These are phyloP conservation scores for Acipenser transmontanus DNA, from an alignment of 2,797 vertebrate species.

Conservation along the genomic window DNA sequence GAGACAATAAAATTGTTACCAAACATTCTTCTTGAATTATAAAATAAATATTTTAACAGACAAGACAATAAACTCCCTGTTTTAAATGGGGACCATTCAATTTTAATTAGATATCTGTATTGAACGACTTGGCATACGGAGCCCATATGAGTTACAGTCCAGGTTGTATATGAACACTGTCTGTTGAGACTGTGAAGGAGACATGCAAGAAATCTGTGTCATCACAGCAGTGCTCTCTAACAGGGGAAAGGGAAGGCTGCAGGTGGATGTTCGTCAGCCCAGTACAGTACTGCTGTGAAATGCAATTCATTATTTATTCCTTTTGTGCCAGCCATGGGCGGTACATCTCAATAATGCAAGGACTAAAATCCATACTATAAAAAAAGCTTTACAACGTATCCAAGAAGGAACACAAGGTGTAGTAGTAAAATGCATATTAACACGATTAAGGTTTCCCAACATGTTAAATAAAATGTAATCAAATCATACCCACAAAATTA, in stretches of 20 bases:
- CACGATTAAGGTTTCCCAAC: background rate
- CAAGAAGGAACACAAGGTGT: background rate
- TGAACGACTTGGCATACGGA: too few relatives aligned
- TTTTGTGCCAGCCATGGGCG: constrained; percentile 1
- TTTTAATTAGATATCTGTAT: too few relatives aligned
- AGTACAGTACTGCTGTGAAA: background rate
- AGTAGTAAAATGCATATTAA: background rate
- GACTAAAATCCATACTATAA: constrained; percentile 1
- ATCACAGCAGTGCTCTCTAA: background rate
- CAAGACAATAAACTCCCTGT: too few relatives aligned
- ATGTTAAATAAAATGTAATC: background rate
- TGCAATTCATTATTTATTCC: background rate
- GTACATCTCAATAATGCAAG: background rate
- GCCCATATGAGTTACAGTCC: too few relatives aligned
- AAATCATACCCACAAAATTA: background rate
- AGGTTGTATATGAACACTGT: too few relatives aligned
- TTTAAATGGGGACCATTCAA: too few relatives aligned
- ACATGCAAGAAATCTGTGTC: background rate
- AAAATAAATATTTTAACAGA: too few relatives aligned
- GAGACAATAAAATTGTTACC: too few relatives aligned
- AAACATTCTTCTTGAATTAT: too few relatives aligned
- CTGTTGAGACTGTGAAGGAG: background rate
- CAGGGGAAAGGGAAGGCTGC: too few relatives aligned
- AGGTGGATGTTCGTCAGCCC: too few relatives aligned
- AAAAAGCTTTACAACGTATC: background rate